Base-by-base conservation (phyloP, 2,797 vertebrate genomes). In the Eospalax fontanierii region DNA sequence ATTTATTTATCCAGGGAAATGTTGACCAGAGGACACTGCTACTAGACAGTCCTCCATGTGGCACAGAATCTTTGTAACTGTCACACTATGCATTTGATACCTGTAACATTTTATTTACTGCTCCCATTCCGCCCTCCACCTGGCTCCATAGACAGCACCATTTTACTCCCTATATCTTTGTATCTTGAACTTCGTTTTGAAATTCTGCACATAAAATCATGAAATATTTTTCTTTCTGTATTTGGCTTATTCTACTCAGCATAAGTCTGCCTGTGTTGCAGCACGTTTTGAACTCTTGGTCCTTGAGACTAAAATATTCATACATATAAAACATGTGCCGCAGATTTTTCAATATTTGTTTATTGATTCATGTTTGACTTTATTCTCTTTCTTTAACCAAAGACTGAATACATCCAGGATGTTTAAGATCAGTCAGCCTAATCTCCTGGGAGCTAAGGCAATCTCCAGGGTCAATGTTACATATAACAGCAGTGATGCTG, bases 391-490 rank as follows among this genome's bases (percentile, higher is more conserved):
- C 19, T 88, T 38, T 16, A 87, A 38, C 30, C 3, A 80, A 74
- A 87, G 26, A 90, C n/a, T 61, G 9, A 83, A 68, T 7, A 92
- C 61, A 81, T 21, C 4, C 21, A 43, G 38, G 90, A 74, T 89
- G 61, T 18, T 46, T 66, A 68, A 82, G 15, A 70, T 79, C 38
- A 84, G 87, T 30, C 54, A 90, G 4, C 2, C 12, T 78, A 7
- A 40, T 71, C 89, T 65, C 73, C 63, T 87, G 89, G 73, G 93
- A 93, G 33, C 8, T 76, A n/a, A 84, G 70, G 46, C 3, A 78
- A 65, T 33, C 75, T 74, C 70, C 15, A 87, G 86, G n/a, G 68
- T 66, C 59, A 87, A 9, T 68, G 76, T 86, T 80, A 65, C 1
- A 33, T 6, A 68, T 89, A 92, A 95, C 6, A 80, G 50, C 5